Conservation (phyloP, 1,140 invertebrate genomes). For the Coptotermes formosanus region DNA sequence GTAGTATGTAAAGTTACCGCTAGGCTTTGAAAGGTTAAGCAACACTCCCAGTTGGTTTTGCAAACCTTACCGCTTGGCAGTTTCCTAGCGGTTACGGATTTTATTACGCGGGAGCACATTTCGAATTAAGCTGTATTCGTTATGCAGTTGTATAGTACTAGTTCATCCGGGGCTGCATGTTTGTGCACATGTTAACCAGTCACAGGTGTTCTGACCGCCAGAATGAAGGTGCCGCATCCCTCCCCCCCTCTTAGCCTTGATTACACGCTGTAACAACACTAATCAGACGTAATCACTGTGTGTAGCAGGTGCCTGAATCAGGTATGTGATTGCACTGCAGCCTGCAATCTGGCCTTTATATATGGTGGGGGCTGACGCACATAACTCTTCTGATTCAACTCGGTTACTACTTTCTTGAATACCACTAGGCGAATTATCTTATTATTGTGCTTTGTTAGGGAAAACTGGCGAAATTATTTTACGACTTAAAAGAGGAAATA, state of each 20-base stretch:
- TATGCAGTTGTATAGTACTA: neutral
- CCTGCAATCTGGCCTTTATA: neutral
- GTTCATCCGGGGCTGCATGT: neutral
- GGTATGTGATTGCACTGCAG: neutral
- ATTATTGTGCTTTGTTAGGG: too few relatives aligned
- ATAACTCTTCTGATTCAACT: neutral
- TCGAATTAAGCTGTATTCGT: too few relatives aligned
- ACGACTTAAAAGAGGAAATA: too few relatives aligned
- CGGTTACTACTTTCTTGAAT: too few relatives aligned
- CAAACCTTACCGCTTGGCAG: too few relatives aligned
- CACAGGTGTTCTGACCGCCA: neutral
- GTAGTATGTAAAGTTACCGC: too few relatives aligned
- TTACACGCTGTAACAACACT: neutral
- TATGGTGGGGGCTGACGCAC: neutral
- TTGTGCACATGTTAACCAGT: neutral
- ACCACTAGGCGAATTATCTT: too few relatives aligned
- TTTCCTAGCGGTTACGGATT: too few relatives aligned
- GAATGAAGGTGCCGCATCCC: neutral
- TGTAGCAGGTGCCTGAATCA: neutral
- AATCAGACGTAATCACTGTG: constrained; percentile 5
- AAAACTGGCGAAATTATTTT: too few relatives aligned
- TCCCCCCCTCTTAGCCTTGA: neutral
- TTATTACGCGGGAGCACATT: too few relatives aligned
- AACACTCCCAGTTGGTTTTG: too few relatives aligned
- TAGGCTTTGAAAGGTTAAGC: too few relatives aligned